Base-by-base conservation (phyloP, 2,888 invertebrate genomes). In the Trachelus iudaicus region DNA sequence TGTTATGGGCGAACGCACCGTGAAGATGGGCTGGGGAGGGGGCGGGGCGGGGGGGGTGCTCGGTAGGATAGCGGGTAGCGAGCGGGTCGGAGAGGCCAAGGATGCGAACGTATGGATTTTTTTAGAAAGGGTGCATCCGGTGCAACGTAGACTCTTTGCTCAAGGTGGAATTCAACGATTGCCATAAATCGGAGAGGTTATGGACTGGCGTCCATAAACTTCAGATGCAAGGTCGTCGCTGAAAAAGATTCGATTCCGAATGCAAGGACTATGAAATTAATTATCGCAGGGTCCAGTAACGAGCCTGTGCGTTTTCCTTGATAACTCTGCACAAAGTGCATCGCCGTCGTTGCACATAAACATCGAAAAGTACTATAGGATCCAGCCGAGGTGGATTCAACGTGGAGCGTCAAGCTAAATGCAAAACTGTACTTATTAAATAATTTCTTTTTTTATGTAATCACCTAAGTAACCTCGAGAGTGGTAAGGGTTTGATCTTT, bases 101-200 rank as follows among this genome's bases (percentile, higher is more conserved):
- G 56, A 56, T 56, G 23, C 9, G 56, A 56, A 56, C 9, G 56
- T 56, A 56, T 56, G 56, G 0, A 56, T 56, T 56, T 56, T 56
- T 56, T 56, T 56, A 1, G 56, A 56, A 56, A 56, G 56, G 23
- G 56, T 56, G 56, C 56, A 56, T 56, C 56, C 23, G 56, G 56
- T 56, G 56, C 23, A 56, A 56, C 56, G 3, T 23, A 11, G 6
- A 56, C 56, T 56, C 56, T 56, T 56, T 69, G 69, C 78, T 76
- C 87, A 88, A 88, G 88, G 88, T 87, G 81, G 85, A 86, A 87
- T 87, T 88, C 88, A 88, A 87, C 88, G 87, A 86, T 88, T 23
- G 6, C 71, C 11, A 71, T 56, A 56, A 56, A 56, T 56, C 56
- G 56, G 56, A 56, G 56, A 23, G 23, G 23, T 56, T 56, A 56